Percentiles rank a stretch among this genome's conserved stretches.
Evolutionary conservation across 2,888 invertebrate species (phyloP).

Genomic region (Tenthredo scrophulariae): DNA sequence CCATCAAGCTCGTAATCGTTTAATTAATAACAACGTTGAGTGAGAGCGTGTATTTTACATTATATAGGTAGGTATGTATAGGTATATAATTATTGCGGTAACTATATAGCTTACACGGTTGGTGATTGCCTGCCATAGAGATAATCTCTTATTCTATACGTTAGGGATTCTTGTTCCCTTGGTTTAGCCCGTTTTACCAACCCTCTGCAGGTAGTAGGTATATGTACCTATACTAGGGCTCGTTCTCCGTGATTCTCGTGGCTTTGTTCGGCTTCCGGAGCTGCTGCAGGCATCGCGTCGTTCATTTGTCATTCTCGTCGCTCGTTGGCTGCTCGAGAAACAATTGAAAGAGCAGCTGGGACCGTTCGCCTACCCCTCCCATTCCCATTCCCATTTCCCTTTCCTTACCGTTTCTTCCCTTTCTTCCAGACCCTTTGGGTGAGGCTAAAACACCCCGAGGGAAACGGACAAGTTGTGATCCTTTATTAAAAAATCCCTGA

Average conservation of each 20-base stretch:
- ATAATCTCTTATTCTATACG: slow-evolving; percentile 8
- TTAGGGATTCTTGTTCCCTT: slow-evolving; percentile 4
- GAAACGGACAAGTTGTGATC: slow-evolving; percentile 4
- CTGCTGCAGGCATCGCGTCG: slow-evolving; percentile 22
- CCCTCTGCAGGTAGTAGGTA: not conserved
- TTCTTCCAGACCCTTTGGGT: not conserved
- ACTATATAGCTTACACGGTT: not conserved
- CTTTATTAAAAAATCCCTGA: slow-evolving; percentile 26
- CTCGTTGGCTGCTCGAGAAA: slow-evolving; percentile 50
- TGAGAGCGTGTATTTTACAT: too few relatives aligned
- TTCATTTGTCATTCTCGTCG: slow-evolving; percentile 49
- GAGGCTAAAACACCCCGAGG: slow-evolving; percentile 20
- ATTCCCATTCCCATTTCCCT: not conserved
- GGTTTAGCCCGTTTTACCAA: not conserved
- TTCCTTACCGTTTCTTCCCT: not conserved
- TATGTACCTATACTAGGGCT: not conserved
- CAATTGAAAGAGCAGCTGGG: slow-evolving; percentile 52
- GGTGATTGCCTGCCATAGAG: not conserved
- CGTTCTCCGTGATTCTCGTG: slow-evolving; percentile 15
- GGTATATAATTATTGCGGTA: not conserved
- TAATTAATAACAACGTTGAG: slow-evolving; percentile 66
- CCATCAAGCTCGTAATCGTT: slow-evolving; percentile 72
- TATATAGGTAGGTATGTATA: not conserved
- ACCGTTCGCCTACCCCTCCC: not conserved
- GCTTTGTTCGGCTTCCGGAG: slow-evolving; percentile 51